Evolutionary conservation across 2,888 invertebrate genomes (phyloP).

Genomic region (Argyresthia albistria): DNA sequence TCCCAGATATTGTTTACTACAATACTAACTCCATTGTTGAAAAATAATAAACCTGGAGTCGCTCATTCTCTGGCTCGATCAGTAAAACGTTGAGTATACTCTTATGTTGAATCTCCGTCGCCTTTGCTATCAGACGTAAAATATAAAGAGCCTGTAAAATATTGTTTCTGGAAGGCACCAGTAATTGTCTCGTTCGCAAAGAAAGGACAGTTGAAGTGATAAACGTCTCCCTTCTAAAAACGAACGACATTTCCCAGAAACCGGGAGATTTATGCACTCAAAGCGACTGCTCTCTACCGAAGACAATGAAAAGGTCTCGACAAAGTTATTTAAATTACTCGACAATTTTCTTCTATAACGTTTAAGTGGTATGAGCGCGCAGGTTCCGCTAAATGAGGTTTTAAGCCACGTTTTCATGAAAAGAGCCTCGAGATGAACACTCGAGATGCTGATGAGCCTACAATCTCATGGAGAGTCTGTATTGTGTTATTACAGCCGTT

Average conservation of each 20-base stretch:
- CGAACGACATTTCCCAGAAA: slow-evolving; percentile 27
- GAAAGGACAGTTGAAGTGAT: slow-evolving; percentile 19
- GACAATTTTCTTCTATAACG: slow-evolving; percentile 62
- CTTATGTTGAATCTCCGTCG: too few relatives aligned
- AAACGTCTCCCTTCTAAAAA: slow-evolving; percentile 29
- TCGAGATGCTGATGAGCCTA: background rate
- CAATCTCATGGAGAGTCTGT: too few relatives aligned
- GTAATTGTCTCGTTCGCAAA: too few relatives aligned
- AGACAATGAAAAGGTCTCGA: slow-evolving; percentile 46
- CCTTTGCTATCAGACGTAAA: too few relatives aligned
- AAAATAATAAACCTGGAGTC: too few relatives aligned
- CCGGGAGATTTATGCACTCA: slow-evolving; percentile 47
- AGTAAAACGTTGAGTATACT: too few relatives aligned
- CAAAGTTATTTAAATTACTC: slow-evolving; percentile 65
- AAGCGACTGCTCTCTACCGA: slow-evolving; percentile 26
- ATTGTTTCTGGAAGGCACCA: too few relatives aligned
- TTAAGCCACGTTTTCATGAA: slow-evolving; percentile 49
- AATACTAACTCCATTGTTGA: too few relatives aligned
- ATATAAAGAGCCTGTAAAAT: too few relatives aligned
- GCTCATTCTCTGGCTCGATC: too few relatives aligned
- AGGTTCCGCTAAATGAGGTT: slow-evolving; percentile 59
- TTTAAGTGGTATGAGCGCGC: slow-evolving; percentile 28
- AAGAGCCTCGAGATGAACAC: background rate
- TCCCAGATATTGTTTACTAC: too few relatives aligned
- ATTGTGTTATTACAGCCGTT: too few relatives aligned